Percentiles rank a stretch among this genome's conserved stretches.
Conservation (phyloP, 2,113 vertebrate species). For the Dipodomys stephensi region DNA sequence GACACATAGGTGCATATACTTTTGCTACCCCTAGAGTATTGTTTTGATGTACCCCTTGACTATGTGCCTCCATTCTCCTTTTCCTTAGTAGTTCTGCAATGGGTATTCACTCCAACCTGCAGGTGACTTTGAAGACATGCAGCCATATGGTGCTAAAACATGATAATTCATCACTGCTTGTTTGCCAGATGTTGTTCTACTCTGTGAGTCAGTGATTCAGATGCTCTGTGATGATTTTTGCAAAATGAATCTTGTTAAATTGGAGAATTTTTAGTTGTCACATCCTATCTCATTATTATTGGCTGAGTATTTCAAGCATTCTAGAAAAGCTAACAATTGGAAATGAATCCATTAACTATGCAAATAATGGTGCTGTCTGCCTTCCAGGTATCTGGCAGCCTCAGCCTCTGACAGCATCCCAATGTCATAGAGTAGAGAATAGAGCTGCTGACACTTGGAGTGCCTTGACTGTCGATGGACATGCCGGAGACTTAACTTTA, state of each 20-base stretch:
- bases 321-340: slow-evolving; percentile 50
- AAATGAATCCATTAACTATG: slow-evolving; percentile 48
- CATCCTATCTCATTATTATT: slow-evolving; percentile 71
- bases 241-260: slow-evolving; percentile 84
- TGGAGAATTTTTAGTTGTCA: slow-evolving; percentile 75
- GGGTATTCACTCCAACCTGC: slow-evolving; percentile 81
- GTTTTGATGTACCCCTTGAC: neutral
- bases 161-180: slow-evolving; percentile 86
- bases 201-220: slow-evolving; percentile 80
- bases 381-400: neutral
- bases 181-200: slow-evolving; percentile 88
- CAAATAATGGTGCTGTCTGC: neutral
- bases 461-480: neutral
- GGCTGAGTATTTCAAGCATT: slow-evolving; percentile 68
- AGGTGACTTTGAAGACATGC: slow-evolving; percentile 86
- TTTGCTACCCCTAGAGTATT: neutral
- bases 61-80: neutral
- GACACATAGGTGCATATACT: slow-evolving; percentile 63
- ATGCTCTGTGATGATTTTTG: slow-evolving; percentile 81
- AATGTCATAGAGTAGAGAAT: neutral
- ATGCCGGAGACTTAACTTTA: neutral
- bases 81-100: slow-evolving; percentile 69
- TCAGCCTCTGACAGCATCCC: neutral
- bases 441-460: neutral
- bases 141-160: slow-evolving; percentile 86